Evolutionary conservation across 2,888 invertebrate genomes (phyloP).

Genomic region (Masnerella sp.): DNA sequence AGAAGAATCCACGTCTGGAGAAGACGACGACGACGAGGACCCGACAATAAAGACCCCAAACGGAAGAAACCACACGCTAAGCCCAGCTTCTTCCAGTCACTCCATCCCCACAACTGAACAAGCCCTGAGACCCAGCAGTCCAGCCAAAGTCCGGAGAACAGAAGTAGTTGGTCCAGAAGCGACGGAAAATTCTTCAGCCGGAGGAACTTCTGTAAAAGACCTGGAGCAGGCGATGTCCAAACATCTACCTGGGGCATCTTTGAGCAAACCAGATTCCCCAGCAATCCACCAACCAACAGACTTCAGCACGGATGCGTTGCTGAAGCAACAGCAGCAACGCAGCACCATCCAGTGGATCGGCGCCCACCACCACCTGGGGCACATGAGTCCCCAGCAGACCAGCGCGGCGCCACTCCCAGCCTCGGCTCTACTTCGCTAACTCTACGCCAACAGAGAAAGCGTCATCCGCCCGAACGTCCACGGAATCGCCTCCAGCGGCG

Average conservation of each 20-base stretch:
- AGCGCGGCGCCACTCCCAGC: slow-evolving; percentile 86
- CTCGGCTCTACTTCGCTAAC: slow-evolving; percentile 90
- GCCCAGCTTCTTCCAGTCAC: slow-evolving; percentile 82
- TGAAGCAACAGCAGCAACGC: slow-evolving; percentile 88
- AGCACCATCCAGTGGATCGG: slow-evolving; percentile 97
- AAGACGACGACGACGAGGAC: slow-evolving; percentile 79
- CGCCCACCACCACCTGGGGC: slow-evolving; percentile 84
- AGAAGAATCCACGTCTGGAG: slow-evolving; percentile 79
- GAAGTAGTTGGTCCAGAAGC: slow-evolving; percentile 58
- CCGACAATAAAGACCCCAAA: slow-evolving; percentile 76
- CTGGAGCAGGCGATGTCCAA: slow-evolving; percentile 98
- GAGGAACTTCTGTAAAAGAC: slow-evolving; percentile 88
- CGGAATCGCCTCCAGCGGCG: slow-evolving; percentile 79
- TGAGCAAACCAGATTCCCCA: slow-evolving; percentile 78
- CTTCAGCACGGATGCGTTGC: slow-evolving; percentile 90
- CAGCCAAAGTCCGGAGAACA: slow-evolving; percentile 70
- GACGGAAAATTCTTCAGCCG: slow-evolving; percentile 63
- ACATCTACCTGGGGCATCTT: slow-evolving; percentile 85
- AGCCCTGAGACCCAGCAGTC: slow-evolving; percentile 73
- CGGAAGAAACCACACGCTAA: slow-evolving; percentile 78
- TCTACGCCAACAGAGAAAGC: slow-evolving; percentile 93
- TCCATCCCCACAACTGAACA: slow-evolving; percentile 78
- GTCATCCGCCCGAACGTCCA: slow-evolving; percentile 94
- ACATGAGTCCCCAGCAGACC: slow-evolving; percentile 81
- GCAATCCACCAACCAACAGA: slow-evolving; percentile 88